These are phyloP conservation scores for Seriola rivoliana DNA, from an alignment of 2,113 vertebrate genomes.

Conservation along the genomic window DNA sequence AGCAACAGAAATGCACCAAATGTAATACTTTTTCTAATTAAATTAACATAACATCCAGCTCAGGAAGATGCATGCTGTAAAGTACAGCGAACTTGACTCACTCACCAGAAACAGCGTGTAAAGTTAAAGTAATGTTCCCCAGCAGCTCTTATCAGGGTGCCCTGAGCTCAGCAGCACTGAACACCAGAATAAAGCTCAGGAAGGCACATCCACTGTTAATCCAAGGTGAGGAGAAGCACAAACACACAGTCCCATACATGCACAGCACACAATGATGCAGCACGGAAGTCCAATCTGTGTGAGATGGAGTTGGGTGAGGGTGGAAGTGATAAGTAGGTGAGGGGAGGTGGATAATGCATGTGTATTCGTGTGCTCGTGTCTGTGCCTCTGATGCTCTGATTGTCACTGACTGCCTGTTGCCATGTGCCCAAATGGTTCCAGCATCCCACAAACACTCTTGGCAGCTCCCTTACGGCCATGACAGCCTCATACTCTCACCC, in stretches of 20 bases:
- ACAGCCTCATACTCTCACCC: conserved; percentile 20
- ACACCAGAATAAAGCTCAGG: conserved; percentile 12
- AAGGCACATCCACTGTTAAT: conserved; percentile 11
- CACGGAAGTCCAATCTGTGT: conserved; percentile 15
- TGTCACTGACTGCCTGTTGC: conserved; percentile 12
- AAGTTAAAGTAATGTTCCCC: background rate
- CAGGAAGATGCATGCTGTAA: conserved; percentile 14
- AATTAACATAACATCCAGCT: background rate
- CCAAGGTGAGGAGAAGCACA: conserved; percentile 12
- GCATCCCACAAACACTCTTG: conserved; percentile 18
- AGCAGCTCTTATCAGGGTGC: conserved; percentile 9
- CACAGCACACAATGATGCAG: conserved; percentile 21
- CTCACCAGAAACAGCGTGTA: conserved; percentile 2
- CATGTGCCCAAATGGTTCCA: conserved; percentile 2
- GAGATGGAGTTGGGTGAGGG: background rate
- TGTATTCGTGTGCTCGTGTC: conserved; percentile 2
- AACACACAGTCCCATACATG: conserved; percentile 7
- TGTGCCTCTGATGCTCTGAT: conserved; percentile 11
- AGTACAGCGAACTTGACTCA: conserved; percentile 1
- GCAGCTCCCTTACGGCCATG: conserved; percentile 20
- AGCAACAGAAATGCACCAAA: conserved; percentile 15
- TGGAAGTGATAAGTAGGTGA: conserved; percentile 18
- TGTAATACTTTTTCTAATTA: background rate
- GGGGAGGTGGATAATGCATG: background rate
- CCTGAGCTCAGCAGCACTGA: conserved; percentile 1